Evolutionary conservation across 2,797 vertebrate genomes (phyloP).

Genomic region (Sebastolobus altivelis): DNA sequence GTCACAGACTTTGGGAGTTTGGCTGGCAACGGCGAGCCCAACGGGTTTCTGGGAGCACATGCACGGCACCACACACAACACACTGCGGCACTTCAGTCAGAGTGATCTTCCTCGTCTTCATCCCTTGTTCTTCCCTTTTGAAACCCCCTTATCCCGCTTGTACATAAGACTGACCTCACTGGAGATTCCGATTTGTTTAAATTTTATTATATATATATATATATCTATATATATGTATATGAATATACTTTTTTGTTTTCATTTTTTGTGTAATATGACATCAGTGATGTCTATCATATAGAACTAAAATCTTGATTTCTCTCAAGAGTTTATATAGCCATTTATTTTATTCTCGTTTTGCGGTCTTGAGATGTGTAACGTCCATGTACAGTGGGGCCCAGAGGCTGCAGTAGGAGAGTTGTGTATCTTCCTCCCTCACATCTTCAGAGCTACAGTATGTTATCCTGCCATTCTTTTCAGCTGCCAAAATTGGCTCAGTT

Average conservation of each 20-base stretch:
- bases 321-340: conserved; percentile 97
- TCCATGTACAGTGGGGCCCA: conserved; percentile 88
- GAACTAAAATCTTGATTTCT: conserved; percentile 99
- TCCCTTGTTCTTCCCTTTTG: conserved; percentile 85
- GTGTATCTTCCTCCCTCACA: conserved; percentile 85
- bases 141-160: conserved; percentile 84
- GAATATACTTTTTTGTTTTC: conserved; percentile 79
- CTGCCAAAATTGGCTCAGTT: conserved; percentile 82
- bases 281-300: conserved; percentile 99
- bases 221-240: conserved; percentile 74
- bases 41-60: conserved; percentile 92
- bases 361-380: conserved; percentile 90
- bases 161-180: conserved; percentile 90
- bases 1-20: conserved; percentile 97
- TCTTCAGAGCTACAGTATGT: conserved; percentile 82
- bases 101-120: conserved; percentile 85
- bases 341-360: conserved; percentile 88
- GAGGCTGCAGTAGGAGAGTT: conserved; percentile 93
- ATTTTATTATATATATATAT: conserved; percentile 88
- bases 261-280: conserved; percentile 95
- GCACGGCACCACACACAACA: conserved; percentile 94
- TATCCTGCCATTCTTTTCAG: conserved; percentile 87
- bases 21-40: conserved; percentile 89
- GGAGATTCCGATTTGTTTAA: conserved; percentile 84
- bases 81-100: conserved; percentile 94